Evolutionary conservation across 2,113 vertebrate genomes (phyloP).

Genomic region (Sylvia atricapilla): DNA sequence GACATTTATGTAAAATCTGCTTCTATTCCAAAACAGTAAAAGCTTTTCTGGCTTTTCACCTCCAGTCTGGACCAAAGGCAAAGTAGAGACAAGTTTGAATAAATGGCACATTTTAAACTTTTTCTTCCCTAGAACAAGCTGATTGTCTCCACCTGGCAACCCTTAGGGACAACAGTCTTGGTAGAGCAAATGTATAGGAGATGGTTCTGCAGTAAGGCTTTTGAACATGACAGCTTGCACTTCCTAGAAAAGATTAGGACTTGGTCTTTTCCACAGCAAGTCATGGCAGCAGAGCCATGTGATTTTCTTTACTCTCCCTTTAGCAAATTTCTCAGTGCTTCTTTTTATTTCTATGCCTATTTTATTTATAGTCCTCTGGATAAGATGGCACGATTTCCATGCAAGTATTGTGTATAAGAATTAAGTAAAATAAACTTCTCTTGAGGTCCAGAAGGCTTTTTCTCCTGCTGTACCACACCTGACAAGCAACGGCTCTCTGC

Average conservation of each 20-base stretch:
- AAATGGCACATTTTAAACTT: not conserved
- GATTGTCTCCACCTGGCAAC: not conserved
- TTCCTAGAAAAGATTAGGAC: not conserved
- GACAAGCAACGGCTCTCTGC: not conserved
- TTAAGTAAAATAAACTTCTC: not conserved
- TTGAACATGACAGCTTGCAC: not conserved
- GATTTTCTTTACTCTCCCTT: slow-evolving; percentile 1
- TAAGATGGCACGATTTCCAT: not conserved
- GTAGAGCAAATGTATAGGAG: not conserved
- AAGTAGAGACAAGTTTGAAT: not conserved
- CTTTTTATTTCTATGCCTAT: not conserved
- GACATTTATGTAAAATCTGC: not conserved
- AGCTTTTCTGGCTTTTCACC: not conserved
- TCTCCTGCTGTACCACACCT: not conserved
- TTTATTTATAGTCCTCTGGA: not conserved
- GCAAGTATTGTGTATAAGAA: not conserved
- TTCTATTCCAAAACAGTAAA: not conserved
- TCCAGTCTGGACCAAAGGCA: not conserved
- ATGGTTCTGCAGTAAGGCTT: not conserved
- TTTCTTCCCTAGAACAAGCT: not conserved
- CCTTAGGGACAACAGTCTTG: not conserved
- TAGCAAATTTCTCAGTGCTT: not conserved
- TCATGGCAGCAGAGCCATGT: not conserved
- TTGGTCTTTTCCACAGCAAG: not conserved
- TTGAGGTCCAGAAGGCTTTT: not conserved